Percentiles rank a stretch among this genome's conserved stretches.
Evolutionary conservation across 2,797 vertebrate species (phyloP).

Genomic region (Manis javanica): DNA sequence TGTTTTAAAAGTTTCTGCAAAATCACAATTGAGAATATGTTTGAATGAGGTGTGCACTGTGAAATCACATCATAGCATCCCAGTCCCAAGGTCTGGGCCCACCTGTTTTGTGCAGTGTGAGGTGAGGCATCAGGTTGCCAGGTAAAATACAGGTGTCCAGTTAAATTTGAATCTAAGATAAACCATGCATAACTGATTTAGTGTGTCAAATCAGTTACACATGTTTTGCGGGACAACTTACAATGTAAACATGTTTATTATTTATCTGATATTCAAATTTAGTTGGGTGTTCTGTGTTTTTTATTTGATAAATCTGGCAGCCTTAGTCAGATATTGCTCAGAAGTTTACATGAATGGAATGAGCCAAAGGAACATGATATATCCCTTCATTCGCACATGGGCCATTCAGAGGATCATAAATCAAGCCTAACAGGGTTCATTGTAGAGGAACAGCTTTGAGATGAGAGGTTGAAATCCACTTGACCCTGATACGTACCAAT

Average conservation of each 20-base stretch:
- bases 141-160: background rate
- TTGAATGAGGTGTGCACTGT: background rate
- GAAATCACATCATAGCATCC: background rate
- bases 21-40: slow-evolving; percentile 72
- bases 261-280: slow-evolving; percentile 45
- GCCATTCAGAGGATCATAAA: background rate
- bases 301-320: background rate
- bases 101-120: background rate
- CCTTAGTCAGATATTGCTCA: background rate
- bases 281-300: background rate
- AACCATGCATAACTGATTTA: background rate
- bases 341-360: background rate
- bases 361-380: background rate
- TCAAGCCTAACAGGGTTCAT: background rate
- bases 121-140: background rate
- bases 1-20: slow-evolving; percentile 42
- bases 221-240: background rate
- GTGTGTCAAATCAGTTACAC: background rate
- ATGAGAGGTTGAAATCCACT: background rate
- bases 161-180: slow-evolving; percentile 5
- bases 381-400: background rate
- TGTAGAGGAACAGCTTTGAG: slow-evolving; percentile 1
- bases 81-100: background rate
- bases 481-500: background rate
- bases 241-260: background rate